phyloP scores from a whole-genome alignment of 2,888 invertebrate species.

The Drosophila putrida region DNA sequence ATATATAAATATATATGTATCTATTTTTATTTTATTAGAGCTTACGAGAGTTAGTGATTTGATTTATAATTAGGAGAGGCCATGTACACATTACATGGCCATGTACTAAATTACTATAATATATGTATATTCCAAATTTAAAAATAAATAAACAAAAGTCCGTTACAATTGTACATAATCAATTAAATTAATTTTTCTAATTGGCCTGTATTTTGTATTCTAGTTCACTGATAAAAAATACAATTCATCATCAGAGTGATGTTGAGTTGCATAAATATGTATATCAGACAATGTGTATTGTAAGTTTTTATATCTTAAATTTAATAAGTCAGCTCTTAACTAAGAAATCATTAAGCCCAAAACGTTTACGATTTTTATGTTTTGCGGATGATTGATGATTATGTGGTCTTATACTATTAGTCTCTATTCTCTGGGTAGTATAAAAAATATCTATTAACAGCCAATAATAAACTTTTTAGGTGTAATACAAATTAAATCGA shows the following conservation, averaged over 20 bases:
- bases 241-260: too few relatives aligned
- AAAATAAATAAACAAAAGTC: neutral
- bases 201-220: too few relatives aligned
- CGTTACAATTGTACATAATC: neutral
- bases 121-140: neutral
- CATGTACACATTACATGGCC: conserved; percentile 2
- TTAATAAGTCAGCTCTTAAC: neutral
- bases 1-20: too few relatives aligned
- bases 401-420: neutral
- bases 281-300: too few relatives aligned
- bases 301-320: neutral
- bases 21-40: conserved; percentile 6
- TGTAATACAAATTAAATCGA: neutral
- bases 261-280: too few relatives aligned
- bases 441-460: neutral
- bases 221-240: too few relatives aligned
- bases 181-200: neutral
- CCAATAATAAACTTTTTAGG: neutral
- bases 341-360: neutral
- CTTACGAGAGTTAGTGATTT: conserved; percentile 8
- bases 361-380: neutral
- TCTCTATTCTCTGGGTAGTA: neutral
- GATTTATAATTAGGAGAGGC: conserved; percentile 17
- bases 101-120: neutral
- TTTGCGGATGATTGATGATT: neutral